Conservation (phyloP, 2,113 vertebrate species). For the Argyrosomus japonicus region DNA sequence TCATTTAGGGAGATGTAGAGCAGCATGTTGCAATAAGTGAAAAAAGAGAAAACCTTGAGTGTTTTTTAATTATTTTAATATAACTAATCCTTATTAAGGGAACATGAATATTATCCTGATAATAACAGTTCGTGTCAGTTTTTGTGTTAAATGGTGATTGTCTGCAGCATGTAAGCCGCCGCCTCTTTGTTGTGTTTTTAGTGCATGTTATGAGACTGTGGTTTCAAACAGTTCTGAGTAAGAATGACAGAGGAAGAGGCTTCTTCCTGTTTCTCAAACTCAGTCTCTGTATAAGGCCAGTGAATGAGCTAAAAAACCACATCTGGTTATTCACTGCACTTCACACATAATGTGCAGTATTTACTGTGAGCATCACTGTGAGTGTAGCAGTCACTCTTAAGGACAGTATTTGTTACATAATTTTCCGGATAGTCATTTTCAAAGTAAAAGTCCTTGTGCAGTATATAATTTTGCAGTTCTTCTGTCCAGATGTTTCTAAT, state of each 20-base stretch:
- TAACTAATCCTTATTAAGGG: too few species aligned
- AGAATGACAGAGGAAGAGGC: background rate
- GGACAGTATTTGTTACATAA: background rate
- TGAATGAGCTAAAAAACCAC: background rate
- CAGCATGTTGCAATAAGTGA: too few species aligned
- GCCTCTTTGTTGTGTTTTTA: background rate
- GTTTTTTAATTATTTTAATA: too few species aligned
- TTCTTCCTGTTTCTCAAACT: slow-evolving; percentile 47
- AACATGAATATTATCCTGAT: background rate
- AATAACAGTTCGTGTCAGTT: background rate
- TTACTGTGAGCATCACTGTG: background rate
- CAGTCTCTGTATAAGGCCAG: background rate
- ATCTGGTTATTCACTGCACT: background rate
- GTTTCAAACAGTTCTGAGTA: slow-evolving; percentile 34
- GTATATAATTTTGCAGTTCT: background rate
- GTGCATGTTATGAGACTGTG: slow-evolving; percentile 6
- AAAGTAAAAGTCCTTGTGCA: background rate
- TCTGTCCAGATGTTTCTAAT: slow-evolving; percentile 33
- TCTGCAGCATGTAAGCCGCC: background rate
- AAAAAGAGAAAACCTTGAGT: too few species aligned
- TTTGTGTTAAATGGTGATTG: background rate
- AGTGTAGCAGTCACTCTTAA: background rate
- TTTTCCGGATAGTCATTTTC: background rate
- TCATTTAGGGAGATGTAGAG: too few species aligned
- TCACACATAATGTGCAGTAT: background rate